A percentile compares a stretch with the other conserved stretches of the same genome.
Evolutionary conservation across 2,888 invertebrate species (phyloP).

Genomic region (Leptopilina drosophilae): DNA sequence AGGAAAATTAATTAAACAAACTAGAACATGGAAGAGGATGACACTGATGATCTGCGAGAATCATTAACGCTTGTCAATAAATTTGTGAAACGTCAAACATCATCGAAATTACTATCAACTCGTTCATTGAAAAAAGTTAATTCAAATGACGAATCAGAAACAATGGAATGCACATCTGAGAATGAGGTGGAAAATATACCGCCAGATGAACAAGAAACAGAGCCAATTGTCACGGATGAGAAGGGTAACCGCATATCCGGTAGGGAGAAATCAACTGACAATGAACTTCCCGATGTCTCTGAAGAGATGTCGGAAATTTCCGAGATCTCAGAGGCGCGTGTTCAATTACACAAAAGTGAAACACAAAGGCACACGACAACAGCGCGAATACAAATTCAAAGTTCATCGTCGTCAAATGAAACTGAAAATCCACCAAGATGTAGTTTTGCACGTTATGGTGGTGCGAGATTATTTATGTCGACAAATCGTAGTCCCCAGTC

Average conservation of each 20-base stretch:
- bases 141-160: conserved; percentile 69
- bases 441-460: conserved; percentile 74
- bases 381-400: conserved; percentile 66
- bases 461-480: conserved; percentile 79
- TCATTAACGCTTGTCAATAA: conserved; percentile 44
- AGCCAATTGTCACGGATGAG: conserved; percentile 59
- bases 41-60: conserved; percentile 66
- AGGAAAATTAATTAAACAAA: neutral
- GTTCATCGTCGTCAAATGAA: conserved; percentile 55
- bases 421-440: conserved; percentile 52
- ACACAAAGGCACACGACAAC: conserved; percentile 76
- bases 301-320: conserved; percentile 46
- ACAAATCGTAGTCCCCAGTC: conserved; percentile 81
- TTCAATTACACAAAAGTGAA: conserved; percentile 58
- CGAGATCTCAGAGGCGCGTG: conserved; percentile 33
- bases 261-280: conserved; percentile 45
- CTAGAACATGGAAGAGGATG: conserved; percentile 70
- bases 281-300: conserved; percentile 58
- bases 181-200: conserved; percentile 72
- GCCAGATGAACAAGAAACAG: conserved; percentile 58
- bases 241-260: conserved; percentile 58
- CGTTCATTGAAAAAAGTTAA: conserved; percentile 40
- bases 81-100: conserved; percentile 46
- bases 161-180: conserved; percentile 70
- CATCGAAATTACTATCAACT: conserved; percentile 48